Evolutionary conservation across 1,140 invertebrate species (phyloP), one percentile per base, ranked within the genome.

Genomic region (Musca vetustissima): DNA sequence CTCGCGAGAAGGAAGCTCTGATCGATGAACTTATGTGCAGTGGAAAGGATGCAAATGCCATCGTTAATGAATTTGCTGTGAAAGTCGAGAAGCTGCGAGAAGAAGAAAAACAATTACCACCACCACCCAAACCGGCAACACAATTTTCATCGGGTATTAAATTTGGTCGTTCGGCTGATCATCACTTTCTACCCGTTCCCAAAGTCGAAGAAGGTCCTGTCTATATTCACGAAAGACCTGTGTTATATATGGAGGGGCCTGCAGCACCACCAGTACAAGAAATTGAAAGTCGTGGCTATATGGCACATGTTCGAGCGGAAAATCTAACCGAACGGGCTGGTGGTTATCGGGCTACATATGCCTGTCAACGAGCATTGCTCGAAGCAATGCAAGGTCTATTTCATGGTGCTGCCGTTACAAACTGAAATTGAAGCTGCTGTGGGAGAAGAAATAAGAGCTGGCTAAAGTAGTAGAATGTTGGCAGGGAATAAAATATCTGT

Each of bases 11-110:
- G 80, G 94, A 97, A 81, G 92, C 92, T 1, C 83, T 98, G 0
- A 96, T 98, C 72, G 95, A 98, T 84, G 94, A 97, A 78, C 84
- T 98, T 2, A 97, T 96, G 90, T 96, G 93, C 83, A 95, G 94
- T 9, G 92, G 95, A 73, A 89, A 88, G 22, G 89, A 96, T 84
- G 95, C 95, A 0, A 90, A 92, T 68, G 90, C 92, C 72, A 98
- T 98, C 72, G 84, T 98, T 1, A 91, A 90, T 67, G 90, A 88
- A 49, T 96, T 95, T 85, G 91, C 90, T 19, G 88, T 90, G 72
- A 87, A 85, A 48, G 86, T 85, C 32, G 87, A 91, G 67, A 87
- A 87, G 48, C 86, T 86, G 61, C 90, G 89, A 69, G 88, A 90
- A 73, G 89, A 92, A 73, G 89, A 92, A 71, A 78, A 84, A 36